Conservation (phyloP, 2,113 vertebrate species). For the Periophthalmodon schlosseri region DNA sequence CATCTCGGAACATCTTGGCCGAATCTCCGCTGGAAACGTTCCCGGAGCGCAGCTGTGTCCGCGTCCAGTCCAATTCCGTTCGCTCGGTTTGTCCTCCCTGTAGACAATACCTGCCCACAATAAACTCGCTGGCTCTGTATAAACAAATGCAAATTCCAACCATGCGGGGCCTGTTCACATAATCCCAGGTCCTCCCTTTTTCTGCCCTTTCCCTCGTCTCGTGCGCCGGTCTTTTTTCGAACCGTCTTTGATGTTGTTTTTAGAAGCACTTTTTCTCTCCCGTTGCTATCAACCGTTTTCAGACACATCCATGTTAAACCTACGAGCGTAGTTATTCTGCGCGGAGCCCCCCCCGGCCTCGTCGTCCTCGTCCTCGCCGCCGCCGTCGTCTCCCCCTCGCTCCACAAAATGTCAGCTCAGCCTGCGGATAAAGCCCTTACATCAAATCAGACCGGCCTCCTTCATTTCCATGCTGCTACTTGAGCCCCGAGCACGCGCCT, state of each 20-base stretch:
- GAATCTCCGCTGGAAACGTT: conserved; percentile 68
- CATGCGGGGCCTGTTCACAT: conserved; percentile 44
- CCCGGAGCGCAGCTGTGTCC: conserved; percentile 77
- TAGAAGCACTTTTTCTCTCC: conserved; percentile 62
- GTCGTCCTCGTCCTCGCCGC: conserved; percentile 5
- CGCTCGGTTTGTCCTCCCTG: conserved; percentile 75
- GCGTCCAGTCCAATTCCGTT: conserved; percentile 88
- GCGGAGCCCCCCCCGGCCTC: too few species aligned
- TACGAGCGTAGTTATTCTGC: conserved; percentile 19
- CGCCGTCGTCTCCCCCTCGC: conserved; percentile 14
- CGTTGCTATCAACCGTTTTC: conserved; percentile 43
- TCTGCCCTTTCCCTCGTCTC: conserved; percentile 54
- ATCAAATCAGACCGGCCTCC: conserved; percentile 35
- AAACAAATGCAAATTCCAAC: conserved; percentile 80
- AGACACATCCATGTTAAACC: conserved; percentile 45
- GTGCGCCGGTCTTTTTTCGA: conserved; percentile 44
- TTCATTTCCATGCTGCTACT: conserved; percentile 25
- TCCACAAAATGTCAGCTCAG: conserved; percentile 33
- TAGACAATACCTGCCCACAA: conserved; percentile 83
- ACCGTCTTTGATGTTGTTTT: conserved; percentile 84
- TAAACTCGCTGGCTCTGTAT: conserved; percentile 72
- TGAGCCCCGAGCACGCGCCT: conserved; percentile 24
- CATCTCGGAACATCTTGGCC: conserved; percentile 72
- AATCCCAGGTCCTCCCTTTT: conserved; percentile 36
- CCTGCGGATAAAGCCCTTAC: conserved; percentile 43